Base-by-base conservation (phyloP, 2,113 vertebrate species). In the Morone saxatilis region DNA sequence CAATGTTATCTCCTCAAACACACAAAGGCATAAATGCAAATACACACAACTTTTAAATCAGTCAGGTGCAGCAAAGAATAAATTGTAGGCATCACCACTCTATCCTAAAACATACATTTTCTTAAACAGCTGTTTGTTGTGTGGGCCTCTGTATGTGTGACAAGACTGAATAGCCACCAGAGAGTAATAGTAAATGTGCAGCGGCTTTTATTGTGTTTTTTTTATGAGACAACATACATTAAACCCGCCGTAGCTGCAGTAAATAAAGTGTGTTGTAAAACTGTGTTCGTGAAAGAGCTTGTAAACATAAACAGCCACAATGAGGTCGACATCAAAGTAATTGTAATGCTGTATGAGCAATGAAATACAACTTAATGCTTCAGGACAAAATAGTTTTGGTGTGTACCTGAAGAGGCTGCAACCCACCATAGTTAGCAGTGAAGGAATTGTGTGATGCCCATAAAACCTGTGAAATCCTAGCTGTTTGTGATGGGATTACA, bases 161-260 rank as follows among this genome's bases (percentile, higher is more conserved):
- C 89, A 91, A 87, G 88, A 92, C 84, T 83, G 91, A 91, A 87
- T 79, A 89, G 91, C 85, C 95, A 91, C 95, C 81, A 85, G 89
- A 93, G 91, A 90, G 74, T 89, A 88, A 91, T 85, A 91, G 89
- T 93, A 93, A 94, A 95, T 86, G 90, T 89, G 89, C 86, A 78
- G 88, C 89, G 78, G 81, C 91, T 92, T 93, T 94, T 94, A 91
- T 87, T 85, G 89, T 91, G 91, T 90, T 88, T 85, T 92, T 90
- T 95, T 96, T 95, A 96, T 80, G 92, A 94, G 94, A 95, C 93
- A 93, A 89, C 89, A 81, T 90, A 86, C 92, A 95, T 95, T 95
- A 96, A 95, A 95, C 90, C 88, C 45, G 76, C 81, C 76, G 88
- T 85, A 79, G 89, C 87, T 88, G 91, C 91, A 92, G 94, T 96